phyloP scores from a whole-genome alignment of 2,113 vertebrate species.

The Pedetes capensis region DNA sequence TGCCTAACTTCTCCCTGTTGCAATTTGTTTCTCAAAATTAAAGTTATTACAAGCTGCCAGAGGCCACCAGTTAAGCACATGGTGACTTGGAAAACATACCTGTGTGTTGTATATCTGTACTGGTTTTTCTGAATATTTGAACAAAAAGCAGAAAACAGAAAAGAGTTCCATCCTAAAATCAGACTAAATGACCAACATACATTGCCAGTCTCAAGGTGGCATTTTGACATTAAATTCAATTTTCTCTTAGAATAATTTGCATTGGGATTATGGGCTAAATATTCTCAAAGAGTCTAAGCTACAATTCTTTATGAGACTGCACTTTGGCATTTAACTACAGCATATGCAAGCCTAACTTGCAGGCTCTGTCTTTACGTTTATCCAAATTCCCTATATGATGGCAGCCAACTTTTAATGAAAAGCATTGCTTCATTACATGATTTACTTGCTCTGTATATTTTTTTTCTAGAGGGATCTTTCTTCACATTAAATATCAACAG shows the following conservation, averaged over 20 bases:
- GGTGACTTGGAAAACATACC: slow-evolving; percentile 33
- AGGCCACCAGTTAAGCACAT: background rate
- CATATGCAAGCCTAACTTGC: slow-evolving; percentile 64
- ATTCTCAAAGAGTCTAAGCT: slow-evolving; percentile 64
- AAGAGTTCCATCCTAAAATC: slow-evolving; percentile 45
- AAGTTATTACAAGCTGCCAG: slow-evolving; percentile 42
- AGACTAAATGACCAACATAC: slow-evolving; percentile 57
- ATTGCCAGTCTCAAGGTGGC: slow-evolving; percentile 65
- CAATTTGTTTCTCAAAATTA: slow-evolving; percentile 36
- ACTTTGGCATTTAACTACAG: slow-evolving; percentile 68
- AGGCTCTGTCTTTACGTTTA: slow-evolving; percentile 53
- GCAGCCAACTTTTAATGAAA: slow-evolving; percentile 65
- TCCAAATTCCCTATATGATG: slow-evolving; percentile 46
- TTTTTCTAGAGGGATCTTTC: slow-evolving; percentile 36
- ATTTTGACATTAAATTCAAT: slow-evolving; percentile 69
- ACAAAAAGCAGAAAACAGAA: slow-evolving; percentile 46
- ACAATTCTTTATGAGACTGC: slow-evolving; percentile 70
- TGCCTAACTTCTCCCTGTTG: background rate
- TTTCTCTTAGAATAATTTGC: slow-evolving; percentile 75
- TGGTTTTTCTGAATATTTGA: slow-evolving; percentile 57
- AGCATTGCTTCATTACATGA: slow-evolving; percentile 37
- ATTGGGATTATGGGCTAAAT: slow-evolving; percentile 72
- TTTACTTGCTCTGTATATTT: slow-evolving; percentile 53
- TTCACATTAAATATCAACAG: slow-evolving; percentile 57
- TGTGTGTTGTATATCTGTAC: slow-evolving; percentile 1